phyloP scores from a whole-genome alignment of 2,888 invertebrate species.

The Noctua janthe region DNA sequence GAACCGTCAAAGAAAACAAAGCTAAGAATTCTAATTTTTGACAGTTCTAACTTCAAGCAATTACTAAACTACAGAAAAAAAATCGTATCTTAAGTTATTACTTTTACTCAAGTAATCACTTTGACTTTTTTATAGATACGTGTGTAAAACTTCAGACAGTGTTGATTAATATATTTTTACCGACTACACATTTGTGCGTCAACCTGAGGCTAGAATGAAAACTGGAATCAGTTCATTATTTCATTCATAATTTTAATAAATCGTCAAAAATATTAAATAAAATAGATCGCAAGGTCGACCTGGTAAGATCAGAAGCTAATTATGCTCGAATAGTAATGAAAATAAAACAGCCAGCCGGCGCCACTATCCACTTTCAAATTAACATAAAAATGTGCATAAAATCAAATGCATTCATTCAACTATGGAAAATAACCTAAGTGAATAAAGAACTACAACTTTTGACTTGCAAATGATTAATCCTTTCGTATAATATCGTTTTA shows the following conservation, averaged over 20 bases:
- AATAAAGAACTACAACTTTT: neutral
- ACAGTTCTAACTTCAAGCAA: too few species aligned
- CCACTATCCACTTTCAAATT: neutral
- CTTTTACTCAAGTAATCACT: too few species aligned
- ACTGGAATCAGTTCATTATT: neutral
- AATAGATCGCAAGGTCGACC: slow-evolving; percentile 1
- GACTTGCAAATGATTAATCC: neutral
- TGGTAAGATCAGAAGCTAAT: slow-evolving; percentile 11
- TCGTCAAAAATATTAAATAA: neutral
- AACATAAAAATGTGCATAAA: neutral
- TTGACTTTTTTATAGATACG: too few species aligned
- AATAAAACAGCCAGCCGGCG: neutral
- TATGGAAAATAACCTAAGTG: neutral
- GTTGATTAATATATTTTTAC: too few species aligned
- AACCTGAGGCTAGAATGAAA: neutral
- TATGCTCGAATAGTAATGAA: neutral
- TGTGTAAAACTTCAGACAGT: too few species aligned
- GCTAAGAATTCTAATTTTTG: too few species aligned
- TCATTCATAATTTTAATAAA: neutral
- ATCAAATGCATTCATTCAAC: slow-evolving; percentile 3
- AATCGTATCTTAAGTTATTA: too few species aligned
- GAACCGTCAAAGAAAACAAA: too few species aligned
- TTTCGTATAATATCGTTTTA: neutral
- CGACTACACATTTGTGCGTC: neutral
- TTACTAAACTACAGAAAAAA: too few species aligned